These are phyloP conservation scores for Alloplasta piceator DNA, from an alignment of 2,888 invertebrate species.

Conservation along the genomic window DNA sequence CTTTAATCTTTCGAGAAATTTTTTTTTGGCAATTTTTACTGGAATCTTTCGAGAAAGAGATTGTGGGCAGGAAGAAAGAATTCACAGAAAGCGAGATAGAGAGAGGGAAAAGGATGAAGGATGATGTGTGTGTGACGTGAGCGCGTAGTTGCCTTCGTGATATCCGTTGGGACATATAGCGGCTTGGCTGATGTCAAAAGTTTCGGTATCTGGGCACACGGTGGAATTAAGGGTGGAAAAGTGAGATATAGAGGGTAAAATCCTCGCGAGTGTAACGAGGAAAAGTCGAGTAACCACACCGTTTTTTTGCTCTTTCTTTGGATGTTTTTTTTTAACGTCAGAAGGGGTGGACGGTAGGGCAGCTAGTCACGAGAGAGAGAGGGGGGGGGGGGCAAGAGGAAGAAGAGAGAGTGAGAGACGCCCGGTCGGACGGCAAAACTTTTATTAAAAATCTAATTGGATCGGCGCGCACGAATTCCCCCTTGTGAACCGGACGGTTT, in stretches of 20 bases:
- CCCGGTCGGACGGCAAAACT: slow-evolving; percentile 75
- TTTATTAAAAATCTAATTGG: slow-evolving; percentile 80
- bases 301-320: slow-evolving; percentile 31
- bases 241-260: slow-evolving; percentile 17
- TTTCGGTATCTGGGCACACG: slow-evolving; percentile 51
- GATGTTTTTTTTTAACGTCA: slow-evolving; percentile 65
- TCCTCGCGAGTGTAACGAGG: slow-evolving; percentile 51
- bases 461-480: slow-evolving; percentile 72
- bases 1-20: background rate
- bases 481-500: slow-evolving; percentile 66
- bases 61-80: slow-evolving; percentile 15
- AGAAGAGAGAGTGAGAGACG: slow-evolving; percentile 33
- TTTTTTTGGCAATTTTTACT: background rate
- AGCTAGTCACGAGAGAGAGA: background rate
- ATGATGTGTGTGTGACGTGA: slow-evolving; percentile 44
- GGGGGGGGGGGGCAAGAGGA: too few species aligned
- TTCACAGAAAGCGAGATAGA: background rate
- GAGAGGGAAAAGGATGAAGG: slow-evolving; percentile 7
- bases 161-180: slow-evolving; percentile 49
- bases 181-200: slow-evolving; percentile 64
- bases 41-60: slow-evolving; percentile 11
- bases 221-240: slow-evolving; percentile 56
- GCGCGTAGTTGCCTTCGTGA: slow-evolving; percentile 49
- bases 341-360: slow-evolving; percentile 29
- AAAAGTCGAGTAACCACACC: slow-evolving; percentile 62